Base-by-base conservation (phyloP, 2,888 invertebrate genomes). In the Cheilosia grossa region DNA sequence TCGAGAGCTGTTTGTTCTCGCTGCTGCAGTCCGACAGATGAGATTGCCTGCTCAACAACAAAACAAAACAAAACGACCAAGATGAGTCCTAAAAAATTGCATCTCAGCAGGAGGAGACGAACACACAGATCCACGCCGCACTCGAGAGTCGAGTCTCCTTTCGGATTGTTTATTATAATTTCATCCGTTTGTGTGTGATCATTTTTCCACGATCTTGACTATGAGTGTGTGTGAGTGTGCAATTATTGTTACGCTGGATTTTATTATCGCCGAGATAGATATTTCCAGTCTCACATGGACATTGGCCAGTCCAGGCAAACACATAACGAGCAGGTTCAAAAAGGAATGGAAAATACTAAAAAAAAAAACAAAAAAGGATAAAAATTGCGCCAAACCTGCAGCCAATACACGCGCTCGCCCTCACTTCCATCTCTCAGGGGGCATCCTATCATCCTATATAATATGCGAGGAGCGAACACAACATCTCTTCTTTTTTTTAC, bases 331-430 rank as follows among this genome's bases (percentile, higher is more conserved):
- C 17, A 21, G 15, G 17, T 10, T 9, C 17, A 33, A 13, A 30
- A 44, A 19, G 15, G 17, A 44, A 54, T 47, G 27, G 40, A 17
- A 44, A 27, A 33, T 33, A 58, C 40, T 2, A 21, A 21, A 21
- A 1, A 6, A 6, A 40, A 24, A 47, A 13, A 58, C n/a, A 30
- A 33, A 66, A 66, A 66, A 82, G 66, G 54, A 67, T 72, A 78
- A 82, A 82, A 79, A 83, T 83, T 78, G 83, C 83, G 83, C 83
- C 83, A 79, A 83, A 83, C 83, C 79, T 83, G 83, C 83, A 70
- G 83, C 83, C 83, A 74, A 83, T 83, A 61, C 82, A 82, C 82
- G 82, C 82, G 82, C 63, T 82, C 79, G 82, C 67, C 79, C 67
- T 64, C 77, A 66, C 66, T 66, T 59, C 30, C 70, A 66, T 78